Percentiles rank a stretch among this genome's conserved stretches.
Evolutionary conservation across 2,797 vertebrate genomes (phyloP).

Genomic region (Leptatherina wallacei): DNA sequence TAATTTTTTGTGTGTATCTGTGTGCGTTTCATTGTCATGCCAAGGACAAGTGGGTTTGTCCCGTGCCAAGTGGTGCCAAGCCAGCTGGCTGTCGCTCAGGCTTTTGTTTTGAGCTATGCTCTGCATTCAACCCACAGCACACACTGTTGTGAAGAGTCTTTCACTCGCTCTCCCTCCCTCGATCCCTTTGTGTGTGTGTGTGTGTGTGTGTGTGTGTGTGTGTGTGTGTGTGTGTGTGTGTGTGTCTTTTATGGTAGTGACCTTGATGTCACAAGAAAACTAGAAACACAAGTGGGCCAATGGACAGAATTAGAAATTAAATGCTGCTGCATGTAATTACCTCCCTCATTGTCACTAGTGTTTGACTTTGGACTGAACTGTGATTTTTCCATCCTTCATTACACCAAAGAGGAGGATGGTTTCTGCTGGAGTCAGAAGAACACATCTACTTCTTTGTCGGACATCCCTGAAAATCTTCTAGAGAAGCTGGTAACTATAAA

Average conservation of each 20-base stretch:
- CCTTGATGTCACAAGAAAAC: slow-evolving; percentile 69
- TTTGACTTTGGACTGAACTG: slow-evolving; percentile 34
- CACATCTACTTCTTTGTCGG: neutral
- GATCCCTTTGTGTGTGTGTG: too few species aligned
- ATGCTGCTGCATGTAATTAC: slow-evolving; percentile 49
- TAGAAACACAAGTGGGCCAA: slow-evolving; percentile 48
- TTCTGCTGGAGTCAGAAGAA: neutral
- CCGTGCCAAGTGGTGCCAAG: slow-evolving; percentile 79
- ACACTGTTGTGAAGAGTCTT: slow-evolving; percentile 72
- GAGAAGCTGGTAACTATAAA: neutral
- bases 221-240: slow-evolving; percentile 35
- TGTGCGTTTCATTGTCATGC: slow-evolving; percentile 70
- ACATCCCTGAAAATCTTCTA: neutral
- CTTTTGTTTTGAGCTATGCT: slow-evolving; percentile 76
- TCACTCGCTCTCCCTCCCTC: slow-evolving; percentile 51
- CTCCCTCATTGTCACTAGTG: slow-evolving; percentile 36
- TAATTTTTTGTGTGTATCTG: slow-evolving; percentile 24
- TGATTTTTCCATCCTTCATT: slow-evolving; percentile 23
- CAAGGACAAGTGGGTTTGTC: slow-evolving; percentile 70
- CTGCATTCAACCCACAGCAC: slow-evolving; percentile 72
- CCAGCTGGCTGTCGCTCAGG: slow-evolving; percentile 80
- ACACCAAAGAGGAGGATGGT: slow-evolving; percentile 36
- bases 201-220: slow-evolving; percentile 11
- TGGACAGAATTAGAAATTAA: slow-evolving; percentile 58
- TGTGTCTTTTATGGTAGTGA: slow-evolving; percentile 48